Base-by-base conservation (phyloP, 1,140 invertebrate genomes). In the Drosophila navojoa region DNA sequence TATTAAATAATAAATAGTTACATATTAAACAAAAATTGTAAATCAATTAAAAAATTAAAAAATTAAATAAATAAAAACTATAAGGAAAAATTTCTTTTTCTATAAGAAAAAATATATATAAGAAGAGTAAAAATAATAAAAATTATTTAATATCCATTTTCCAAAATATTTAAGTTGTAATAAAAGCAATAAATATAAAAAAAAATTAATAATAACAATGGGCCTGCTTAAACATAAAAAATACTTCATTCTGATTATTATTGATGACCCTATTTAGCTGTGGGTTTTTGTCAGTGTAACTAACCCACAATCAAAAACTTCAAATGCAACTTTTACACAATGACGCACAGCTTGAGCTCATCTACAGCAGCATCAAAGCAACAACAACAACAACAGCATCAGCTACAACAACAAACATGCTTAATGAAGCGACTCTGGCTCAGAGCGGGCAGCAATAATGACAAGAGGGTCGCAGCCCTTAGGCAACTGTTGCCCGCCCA, bases 401-500 rank as follows among this genome's bases (percentile, higher is more conserved):
- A 57, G 71, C 49, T 68, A 72, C 59, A 81, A 74, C 61, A 74
- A 64, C 32, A 60, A 61, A 61, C 76, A 84, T 75, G 67, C 72
- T 82, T 82, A 82, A 84, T 84, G 80, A 82, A 82, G 80, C 80
- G 71, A 60, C 70, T 59, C 70, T 53, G 57, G 75, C 79, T 61
- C 16, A 54, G 54, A 47, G 42, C 57, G 27, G 7, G 13, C 19
- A 27, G 15, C 52, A 69, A 61, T 57, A 54, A 57, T 71, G 59
- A 75, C 67, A 75, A 71, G 70, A 75, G 67, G 82, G 82, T 73
- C 79, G 58, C 71, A 85, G 67, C 78, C 81, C 81, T 76, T 79
- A 75, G 79, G 79, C 82, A 86, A 86, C 82, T 79, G 82, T 87
- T 86, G 71, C 71, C 71, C 55, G 55, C n/a, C 71, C 54, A 67